phyloP scores from a whole-genome alignment of 2,888 invertebrate genomes.

The Patella ulyssiponensis region DNA sequence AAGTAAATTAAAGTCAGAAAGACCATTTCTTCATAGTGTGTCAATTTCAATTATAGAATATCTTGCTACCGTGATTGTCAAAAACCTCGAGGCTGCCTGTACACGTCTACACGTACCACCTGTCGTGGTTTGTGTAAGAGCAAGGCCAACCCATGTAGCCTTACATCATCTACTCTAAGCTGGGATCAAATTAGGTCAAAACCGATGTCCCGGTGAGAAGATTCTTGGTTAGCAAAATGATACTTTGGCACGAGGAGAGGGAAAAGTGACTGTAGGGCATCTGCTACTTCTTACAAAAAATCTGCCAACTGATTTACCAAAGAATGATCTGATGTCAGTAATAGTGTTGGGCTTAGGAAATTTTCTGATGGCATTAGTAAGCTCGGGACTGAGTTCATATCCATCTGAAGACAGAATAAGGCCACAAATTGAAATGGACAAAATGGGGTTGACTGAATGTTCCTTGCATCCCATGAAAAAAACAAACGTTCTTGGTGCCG shows the following conservation, averaged over 20 bases:
- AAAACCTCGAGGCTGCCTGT: not conserved
- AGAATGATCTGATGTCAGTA: not conserved
- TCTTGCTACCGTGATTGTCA: not conserved
- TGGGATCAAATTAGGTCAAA: not conserved
- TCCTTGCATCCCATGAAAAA: not conserved
- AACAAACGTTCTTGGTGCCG: too few species aligned
- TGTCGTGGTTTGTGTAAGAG: not conserved
- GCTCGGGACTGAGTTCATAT: constrained; percentile 6
- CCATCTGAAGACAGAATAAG: not conserved
- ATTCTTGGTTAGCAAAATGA: not conserved
- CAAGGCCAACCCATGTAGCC: not conserved
- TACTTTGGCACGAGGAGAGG: too few species aligned
- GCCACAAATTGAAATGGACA: not conserved
- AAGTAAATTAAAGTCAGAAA: not conserved
- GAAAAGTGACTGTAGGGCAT: too few species aligned
- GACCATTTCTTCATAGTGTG: not conserved
- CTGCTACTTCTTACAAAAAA: too few species aligned
- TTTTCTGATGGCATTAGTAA: not conserved
- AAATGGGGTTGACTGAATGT: not conserved
- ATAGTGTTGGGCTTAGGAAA: not conserved
- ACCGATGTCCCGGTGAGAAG: not conserved
- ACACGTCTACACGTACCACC: not conserved
- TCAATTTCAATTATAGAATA: not conserved
- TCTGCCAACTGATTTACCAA: too few species aligned
- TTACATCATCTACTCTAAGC: not conserved